Conservation (phyloP, 2,113 vertebrate species). For the Dasyurus viverrinus region DNA sequence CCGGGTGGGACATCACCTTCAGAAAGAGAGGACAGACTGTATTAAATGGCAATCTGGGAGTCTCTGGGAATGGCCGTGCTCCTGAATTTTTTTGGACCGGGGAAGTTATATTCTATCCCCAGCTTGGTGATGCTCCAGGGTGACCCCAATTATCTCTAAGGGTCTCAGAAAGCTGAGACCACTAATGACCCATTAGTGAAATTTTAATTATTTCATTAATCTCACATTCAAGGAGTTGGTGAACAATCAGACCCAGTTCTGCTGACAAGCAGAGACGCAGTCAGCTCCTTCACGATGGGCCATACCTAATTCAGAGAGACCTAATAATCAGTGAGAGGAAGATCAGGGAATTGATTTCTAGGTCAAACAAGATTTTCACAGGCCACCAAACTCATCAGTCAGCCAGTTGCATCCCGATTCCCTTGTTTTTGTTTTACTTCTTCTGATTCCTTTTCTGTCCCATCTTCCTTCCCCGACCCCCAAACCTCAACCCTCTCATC, state of each 20-base stretch:
- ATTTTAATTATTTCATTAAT: slow-evolving; percentile 2
- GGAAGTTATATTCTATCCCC: neutral
- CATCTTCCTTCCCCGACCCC: too few species aligned
- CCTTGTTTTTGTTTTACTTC: neutral
- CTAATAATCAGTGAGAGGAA: neutral
- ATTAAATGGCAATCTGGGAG: neutral
- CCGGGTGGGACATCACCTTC: neutral
- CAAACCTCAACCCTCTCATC: neutral
- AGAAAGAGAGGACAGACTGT: neutral
- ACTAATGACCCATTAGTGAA: neutral
- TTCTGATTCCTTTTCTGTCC: neutral
- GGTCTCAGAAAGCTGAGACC: neutral
- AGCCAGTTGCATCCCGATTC: neutral
- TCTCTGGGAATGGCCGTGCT: neutral
- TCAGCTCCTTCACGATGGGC: neutral
- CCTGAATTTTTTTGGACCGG: neutral
- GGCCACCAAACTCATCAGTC: neutral
- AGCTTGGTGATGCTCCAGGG: neutral
- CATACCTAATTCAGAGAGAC: neutral
- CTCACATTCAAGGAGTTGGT: neutral
- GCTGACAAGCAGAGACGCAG: neutral
- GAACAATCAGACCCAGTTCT: neutral
- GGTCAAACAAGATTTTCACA: neutral
- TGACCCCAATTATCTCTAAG: neutral
- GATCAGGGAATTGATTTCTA: neutral